Evolutionary conservation across 2,888 invertebrate species (phyloP), one percentile per base, ranked within the genome.

Genomic region (Dione juno): DNA sequence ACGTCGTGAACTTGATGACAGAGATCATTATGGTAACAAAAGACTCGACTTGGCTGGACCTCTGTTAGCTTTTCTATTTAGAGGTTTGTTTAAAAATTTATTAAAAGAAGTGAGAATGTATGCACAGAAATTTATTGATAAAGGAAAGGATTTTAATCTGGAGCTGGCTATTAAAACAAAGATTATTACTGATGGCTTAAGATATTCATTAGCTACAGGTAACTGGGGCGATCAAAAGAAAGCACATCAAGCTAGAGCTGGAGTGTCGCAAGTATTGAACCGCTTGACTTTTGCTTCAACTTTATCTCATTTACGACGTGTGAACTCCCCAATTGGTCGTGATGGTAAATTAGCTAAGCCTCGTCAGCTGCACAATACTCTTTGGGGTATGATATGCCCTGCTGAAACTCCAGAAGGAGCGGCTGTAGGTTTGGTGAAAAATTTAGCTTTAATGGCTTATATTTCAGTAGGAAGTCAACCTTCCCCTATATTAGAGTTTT

Each of bases 221-320:
- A 99, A 99, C 89, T 99, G 99, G 99, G 99, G 99, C 61, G 99
- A 99, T 87, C 99, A 99, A 92, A 99, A 99, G 90, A 99, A 99
- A 87, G 99, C 99, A 69, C 99, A 99, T 95, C 98, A 99, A 92
- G 99, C 98, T 28, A 94, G 99, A 89, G 98, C 98, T 78, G 99
- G 99, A 61, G 99, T 99, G 37, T 98, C 98, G 61, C 98, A 99
- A 94, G 99, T 99, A 90, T 96, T 99, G 89, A 99, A 99, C 87
- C 95, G 99, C 78, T 93, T 99, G 76, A 99, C 99, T 0, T 99
- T 99, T 93, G 99, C 99, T 5, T 99, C 99, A 0, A 99, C 99
- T 0, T 93, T 99, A 74, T 99, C 99, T 10, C 99, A 99, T 95
- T 95, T 99, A 81, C 94, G 99, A 59, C 96, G 99, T 80, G 98